Conservation (phyloP, 35 echinoderm and acorn worm genomes). For the Strongylocentrotus purpuratus region DNA sequence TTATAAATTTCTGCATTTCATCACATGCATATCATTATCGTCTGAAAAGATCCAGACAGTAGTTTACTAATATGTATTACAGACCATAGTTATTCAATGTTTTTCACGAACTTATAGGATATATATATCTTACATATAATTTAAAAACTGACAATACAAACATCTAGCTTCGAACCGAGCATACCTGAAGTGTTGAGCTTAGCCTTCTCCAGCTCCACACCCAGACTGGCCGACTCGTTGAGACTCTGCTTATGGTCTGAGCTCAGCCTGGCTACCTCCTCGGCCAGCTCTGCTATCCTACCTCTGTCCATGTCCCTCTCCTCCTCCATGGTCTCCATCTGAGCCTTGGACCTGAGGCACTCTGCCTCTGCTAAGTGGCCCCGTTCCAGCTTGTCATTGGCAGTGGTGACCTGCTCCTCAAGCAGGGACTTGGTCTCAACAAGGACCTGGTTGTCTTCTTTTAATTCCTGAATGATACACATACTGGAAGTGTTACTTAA, state of each 20-base stretch:
- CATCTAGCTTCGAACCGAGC: background rate
- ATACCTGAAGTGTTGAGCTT: constrained; percentile 80
- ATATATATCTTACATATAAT: no score
- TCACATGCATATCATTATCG: no score
- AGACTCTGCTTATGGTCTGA: constrained; percentile 88
- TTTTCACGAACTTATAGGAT: no score
- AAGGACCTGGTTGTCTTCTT: constrained; percentile 95
- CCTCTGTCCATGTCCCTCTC: constrained; percentile 78
- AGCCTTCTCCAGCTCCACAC: constrained; percentile 87
- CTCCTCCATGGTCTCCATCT: constrained; percentile 80
- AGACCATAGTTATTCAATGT: no score
- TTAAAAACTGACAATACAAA: no score
- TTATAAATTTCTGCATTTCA: no score
- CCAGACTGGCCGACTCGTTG: constrained; percentile 86
- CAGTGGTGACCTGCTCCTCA: constrained; percentile 90
- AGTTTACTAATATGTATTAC: no score
- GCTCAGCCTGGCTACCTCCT: constrained; percentile 75
- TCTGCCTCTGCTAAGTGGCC: constrained; percentile 80
- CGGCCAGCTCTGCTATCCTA: constrained; percentile 77
- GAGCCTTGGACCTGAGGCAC: constrained; percentile 65
- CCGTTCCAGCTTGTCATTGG: constrained; percentile 82
- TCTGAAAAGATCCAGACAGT: no score
- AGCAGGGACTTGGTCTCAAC: constrained; percentile 86
- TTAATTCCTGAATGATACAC: constrained; percentile 65
- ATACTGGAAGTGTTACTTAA: background rate